Evolutionary conservation across 2,888 invertebrate genomes (phyloP).

Genomic region (Blomia tropicalis): DNA sequence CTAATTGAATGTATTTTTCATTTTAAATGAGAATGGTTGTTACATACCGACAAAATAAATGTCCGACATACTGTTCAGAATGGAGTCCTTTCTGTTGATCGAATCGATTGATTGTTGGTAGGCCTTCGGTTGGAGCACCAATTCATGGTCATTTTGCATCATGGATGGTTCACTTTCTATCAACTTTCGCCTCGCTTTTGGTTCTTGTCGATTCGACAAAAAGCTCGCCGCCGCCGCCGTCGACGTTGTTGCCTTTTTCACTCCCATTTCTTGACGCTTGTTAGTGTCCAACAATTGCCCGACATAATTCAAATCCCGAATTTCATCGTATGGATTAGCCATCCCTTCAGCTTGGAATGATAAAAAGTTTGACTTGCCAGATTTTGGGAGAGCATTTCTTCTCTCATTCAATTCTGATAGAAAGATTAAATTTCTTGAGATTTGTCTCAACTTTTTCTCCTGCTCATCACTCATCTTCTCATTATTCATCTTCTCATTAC

Average conservation of each 20-base stretch:
- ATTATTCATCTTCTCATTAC: not conserved
- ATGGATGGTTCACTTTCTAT: not conserved
- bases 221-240: not conserved
- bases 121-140: not conserved
- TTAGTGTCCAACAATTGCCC: not conserved
- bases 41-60: constrained; percentile 6
- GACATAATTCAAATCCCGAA: not conserved
- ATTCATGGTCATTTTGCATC: not conserved
- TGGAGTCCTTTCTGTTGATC: not conserved
- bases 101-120: not conserved
- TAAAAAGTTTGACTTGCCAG: not conserved
- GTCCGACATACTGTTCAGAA: constrained; percentile 1
- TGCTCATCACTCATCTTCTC: not conserved
- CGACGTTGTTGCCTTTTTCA: not conserved
- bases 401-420: not conserved
- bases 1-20: too few species aligned
- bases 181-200: not conserved
- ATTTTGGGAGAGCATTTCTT: too few species aligned
- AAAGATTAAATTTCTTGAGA: too few species aligned
- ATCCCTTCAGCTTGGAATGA: not conserved
- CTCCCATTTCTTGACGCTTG: not conserved
- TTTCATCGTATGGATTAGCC: not conserved
- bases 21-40: too few species aligned
- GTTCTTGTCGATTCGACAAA: not conserved
- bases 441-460: too few species aligned